Evolutionary conservation across 64 coral and sea anemone species (phyloP), one percentile per base, ranked within the genome.

Genomic region (Stichodactyla helianthus): DNA sequence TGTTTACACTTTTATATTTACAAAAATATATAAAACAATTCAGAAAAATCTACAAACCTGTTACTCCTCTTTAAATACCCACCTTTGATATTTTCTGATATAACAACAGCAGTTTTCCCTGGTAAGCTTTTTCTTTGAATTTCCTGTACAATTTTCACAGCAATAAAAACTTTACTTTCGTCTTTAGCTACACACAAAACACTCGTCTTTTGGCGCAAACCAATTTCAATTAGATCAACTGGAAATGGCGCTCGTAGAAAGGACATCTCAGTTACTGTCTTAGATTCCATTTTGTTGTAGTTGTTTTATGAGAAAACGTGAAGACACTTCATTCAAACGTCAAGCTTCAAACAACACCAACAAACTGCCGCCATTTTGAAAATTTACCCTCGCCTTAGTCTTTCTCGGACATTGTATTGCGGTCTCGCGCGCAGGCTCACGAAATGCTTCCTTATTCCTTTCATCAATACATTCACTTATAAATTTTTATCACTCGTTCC

Each of bases 111-210:
- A 31, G 84, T 78, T 35, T 79, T 65, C 2, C 89, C 71, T 51
- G 70, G n/a, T 6, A 51, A 16, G n/a, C 77, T 56, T 63, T 23
- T n/a, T 54, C 83, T 76, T 56, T 71, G 4, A 23, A 77, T 16
- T 79, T 82, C 85, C 59, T 92, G 59, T 8, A 87, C 55, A 51
- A 92, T 20, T 79, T 92, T 68, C 44, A 82, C 86, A 20, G 85
- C 90, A 8, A 92, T 77, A 51, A 92, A 92, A 19, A 82, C 7
- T 27, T 86, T 86, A 17, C 84, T 82, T 13, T 71, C 35, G 16
- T 74, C 52, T n/a, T 64, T 87, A 17, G 85, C 51, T 22, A 87
- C 53, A 68, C 90, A 92, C n/a, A 87, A 23, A 23, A 77, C 85
- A 82, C 85, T 87, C 5, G 23, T 51, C 11, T 77, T 77, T 2